A percentile compares a stretch with the other conserved stretches of the same genome.
These are phyloP conservation scores for Gambelia wislizenii DNA, from an alignment of 2,797 vertebrate genomes.

Conservation along the genomic window DNA sequence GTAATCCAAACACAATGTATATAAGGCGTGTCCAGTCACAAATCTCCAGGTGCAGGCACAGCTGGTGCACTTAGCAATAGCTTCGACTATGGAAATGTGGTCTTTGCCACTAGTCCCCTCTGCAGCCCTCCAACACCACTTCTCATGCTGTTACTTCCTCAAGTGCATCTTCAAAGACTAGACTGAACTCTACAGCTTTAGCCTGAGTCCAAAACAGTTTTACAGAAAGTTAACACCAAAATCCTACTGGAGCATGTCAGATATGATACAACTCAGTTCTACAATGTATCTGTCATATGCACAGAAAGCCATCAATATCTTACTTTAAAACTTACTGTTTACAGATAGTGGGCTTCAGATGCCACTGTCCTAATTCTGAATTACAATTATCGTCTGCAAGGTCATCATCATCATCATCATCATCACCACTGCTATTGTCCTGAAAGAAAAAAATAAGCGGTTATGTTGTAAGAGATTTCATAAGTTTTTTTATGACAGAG, in stretches of 20 bases:
- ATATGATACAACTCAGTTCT: background rate
- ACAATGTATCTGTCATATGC: background rate
- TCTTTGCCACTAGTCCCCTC: background rate
- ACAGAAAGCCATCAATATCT: constrained; percentile 26
- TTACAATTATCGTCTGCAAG: constrained; percentile 84
- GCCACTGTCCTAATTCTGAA: constrained; percentile 83
- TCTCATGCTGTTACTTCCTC: background rate
- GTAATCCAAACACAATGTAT: no score
- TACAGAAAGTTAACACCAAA: background rate
- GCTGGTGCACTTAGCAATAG: no score
- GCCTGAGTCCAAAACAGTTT: background rate
- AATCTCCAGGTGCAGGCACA: no score
- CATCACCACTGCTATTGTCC: constrained; percentile 95
- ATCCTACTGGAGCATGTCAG: background rate
- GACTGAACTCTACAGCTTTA: background rate
- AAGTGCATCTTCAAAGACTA: background rate
- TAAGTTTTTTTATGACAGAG: background rate
- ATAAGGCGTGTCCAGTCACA: no score
- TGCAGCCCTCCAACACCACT: background rate
- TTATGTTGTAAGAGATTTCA: constrained; percentile 29
- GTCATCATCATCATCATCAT: constrained; percentile 69
- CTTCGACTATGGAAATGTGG: no score
- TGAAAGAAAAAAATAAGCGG: constrained; percentile 66
- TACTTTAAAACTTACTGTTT: constrained; percentile 88
- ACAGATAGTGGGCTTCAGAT: constrained; percentile 86